Evolutionary conservation across 2,888 invertebrate species (phyloP).

Genomic region (Nipponacmea schrenckii): DNA sequence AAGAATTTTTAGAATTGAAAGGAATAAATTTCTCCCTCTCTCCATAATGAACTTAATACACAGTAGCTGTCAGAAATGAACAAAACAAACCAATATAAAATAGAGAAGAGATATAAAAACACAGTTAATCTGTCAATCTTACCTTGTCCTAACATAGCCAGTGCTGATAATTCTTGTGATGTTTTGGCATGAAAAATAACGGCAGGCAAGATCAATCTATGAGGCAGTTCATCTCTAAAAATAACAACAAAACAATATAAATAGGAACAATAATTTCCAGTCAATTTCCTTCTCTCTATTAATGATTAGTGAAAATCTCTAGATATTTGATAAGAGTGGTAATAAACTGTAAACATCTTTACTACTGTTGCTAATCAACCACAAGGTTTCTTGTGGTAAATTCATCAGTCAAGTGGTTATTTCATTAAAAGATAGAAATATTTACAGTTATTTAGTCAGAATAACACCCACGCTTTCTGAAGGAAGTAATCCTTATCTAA

Average conservation of each 20-base stretch:
- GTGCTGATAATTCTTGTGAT: constrained; percentile 87
- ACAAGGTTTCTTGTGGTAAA: not conserved
- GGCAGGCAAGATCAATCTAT: constrained; percentile 85
- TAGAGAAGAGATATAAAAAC: not conserved
- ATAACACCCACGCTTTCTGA: no score
- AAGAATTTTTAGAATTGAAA: no score
- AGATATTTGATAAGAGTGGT: no score
- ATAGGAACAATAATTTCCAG: not conserved
- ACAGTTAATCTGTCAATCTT: constrained; percentile 26
- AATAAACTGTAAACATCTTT: constrained; percentile 2
- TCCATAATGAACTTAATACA: no score
- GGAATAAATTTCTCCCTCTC: no score
- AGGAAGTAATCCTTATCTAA: no score
- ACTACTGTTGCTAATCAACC: not conserved
- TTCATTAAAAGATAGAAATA: no score
- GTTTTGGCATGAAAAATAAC: constrained; percentile 88
- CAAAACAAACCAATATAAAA: not conserved
- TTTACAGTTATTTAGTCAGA: no score
- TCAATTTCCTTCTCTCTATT: not conserved
- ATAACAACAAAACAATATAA: not conserved
- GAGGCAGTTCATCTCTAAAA: constrained; percentile 88
- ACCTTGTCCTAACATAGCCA: constrained; percentile 84
- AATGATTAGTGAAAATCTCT: not conserved
- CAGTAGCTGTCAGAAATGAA: no score
- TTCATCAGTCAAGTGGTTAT: no score